Conservation (phyloP, 2,797 vertebrate species). For the Premnoplex brunnescens region DNA sequence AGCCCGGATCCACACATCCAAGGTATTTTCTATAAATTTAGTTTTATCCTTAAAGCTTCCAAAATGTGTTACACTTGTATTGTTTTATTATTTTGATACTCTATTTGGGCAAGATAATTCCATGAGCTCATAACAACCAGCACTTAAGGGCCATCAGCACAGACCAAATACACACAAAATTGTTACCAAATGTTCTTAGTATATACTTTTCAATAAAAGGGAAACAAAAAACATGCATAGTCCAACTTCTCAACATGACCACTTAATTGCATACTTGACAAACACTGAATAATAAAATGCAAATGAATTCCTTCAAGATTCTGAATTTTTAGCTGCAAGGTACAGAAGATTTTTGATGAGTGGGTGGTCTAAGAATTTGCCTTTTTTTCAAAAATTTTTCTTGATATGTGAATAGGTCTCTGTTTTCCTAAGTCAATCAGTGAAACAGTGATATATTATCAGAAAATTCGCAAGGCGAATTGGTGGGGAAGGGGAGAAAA, state of each 20-base stretch:
- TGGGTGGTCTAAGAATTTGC: constrained; percentile 62
- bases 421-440: constrained; percentile 43
- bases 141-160: not conserved
- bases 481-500: not conserved
- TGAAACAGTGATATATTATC: not conserved
- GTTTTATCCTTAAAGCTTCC: not conserved
- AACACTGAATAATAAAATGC: constrained; percentile 22
- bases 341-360: not conserved
- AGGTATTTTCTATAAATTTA: not conserved
- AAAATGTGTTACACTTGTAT: not conserved
- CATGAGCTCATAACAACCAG: not conserved
- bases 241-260: constrained; percentile 14
- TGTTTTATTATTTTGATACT: constrained; percentile 3
- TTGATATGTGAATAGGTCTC: constrained; percentile 42
- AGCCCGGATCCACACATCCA: not conserved
- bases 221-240: constrained; percentile 16
- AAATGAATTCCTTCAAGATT: constrained; percentile 25
- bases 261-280: constrained; percentile 47
- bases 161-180: constrained; percentile 43
- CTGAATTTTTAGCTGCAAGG: not conserved
- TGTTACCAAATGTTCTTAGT: constrained; percentile 52
- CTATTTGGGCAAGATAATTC: constrained; percentile 1
- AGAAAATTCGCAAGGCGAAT: constrained; percentile 1
- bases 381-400: constrained; percentile 36
- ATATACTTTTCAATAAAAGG: constrained; percentile 26